Base-by-base conservation (phyloP, 1,140 invertebrate genomes). In the Copidosoma floridanum region DNA sequence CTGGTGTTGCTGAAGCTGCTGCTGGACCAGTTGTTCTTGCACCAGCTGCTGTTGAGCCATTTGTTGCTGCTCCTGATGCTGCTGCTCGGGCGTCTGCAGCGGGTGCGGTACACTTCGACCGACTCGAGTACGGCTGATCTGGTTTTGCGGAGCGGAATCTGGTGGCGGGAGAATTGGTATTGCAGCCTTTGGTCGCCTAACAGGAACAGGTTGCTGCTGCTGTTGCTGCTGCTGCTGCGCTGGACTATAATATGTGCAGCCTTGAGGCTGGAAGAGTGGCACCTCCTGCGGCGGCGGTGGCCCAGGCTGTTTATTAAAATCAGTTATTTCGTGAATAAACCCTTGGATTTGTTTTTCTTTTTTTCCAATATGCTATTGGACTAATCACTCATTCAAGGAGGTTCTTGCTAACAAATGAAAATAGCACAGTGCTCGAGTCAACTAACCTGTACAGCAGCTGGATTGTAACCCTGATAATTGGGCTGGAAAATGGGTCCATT, bases 131-230 rank as follows among this genome's bases (percentile, higher is more conserved):
- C 59, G 66, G 11, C 64, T 69, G 47, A 67, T 64, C 37, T 73
- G 70, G 38, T 72, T 72, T n/a, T n/a, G n/a, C n/a, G n/a, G n/a
- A n/a, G n/a, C n/a, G 64, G 68, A 76, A 47, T 85, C 83, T 0
- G 84, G 83, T 3, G 85, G 85, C 37, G 84, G 83, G 23, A 86
- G 75, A 57, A 86, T 85, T 21, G 85, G 85, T 65, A 86, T 85
- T 8, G 84, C 84, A 16, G 81, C 79, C 66, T 84, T 85, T 14
- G 83, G 83, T 57, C 85, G 70, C 64, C 84, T 81, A 18, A 81
- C 44, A 14, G 79, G 71, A 68, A 71, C 64, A 51, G 75, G 46
- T 32, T 76, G 74, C 50, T 74, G 62, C 21, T 76, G 76, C 72
- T 85, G 74, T 24, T 74, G 73, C 71, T 83, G 68, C 65, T 82